Evolutionary conservation across 2,888 invertebrate species (phyloP).

Genomic region (Ophion ventricosus): DNA sequence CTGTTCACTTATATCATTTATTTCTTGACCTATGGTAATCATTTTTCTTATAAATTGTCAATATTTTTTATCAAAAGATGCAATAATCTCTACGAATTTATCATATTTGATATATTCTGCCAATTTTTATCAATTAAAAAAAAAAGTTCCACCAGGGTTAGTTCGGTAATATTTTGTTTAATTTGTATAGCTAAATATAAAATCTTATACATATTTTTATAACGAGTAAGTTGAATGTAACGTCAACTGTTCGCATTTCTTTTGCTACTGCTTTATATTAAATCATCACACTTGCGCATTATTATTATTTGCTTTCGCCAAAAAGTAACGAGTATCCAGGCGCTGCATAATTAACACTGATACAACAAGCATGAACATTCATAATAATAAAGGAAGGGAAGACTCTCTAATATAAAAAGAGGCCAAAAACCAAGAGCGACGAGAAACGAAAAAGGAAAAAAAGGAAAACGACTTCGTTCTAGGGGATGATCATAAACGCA

Average conservation of each 20-base stretch:
- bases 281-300: neutral
- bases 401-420: neutral
- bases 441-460: slow-evolving; percentile 16
- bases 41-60: no score
- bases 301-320: neutral
- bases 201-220: no score
- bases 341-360: neutral
- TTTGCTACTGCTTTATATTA: neutral
- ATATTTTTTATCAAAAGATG: no score
- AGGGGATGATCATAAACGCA: slow-evolving; percentile 64
- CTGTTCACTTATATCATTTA: no score
- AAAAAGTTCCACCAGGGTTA: no score
- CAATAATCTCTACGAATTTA: no score
- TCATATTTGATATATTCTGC: no score
- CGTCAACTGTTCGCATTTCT: neutral
- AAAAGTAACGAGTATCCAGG: neutral
- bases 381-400: neutral
- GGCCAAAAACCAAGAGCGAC: neutral
- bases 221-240: no score
- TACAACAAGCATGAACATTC: neutral
- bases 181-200: no score
- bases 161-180: no score
- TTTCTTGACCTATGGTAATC: no score
- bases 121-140: no score
- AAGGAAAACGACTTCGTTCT: slow-evolving; percentile 34